Conservation (phyloP, 2,113 vertebrate genomes). For the Cercopithecus mona region DNA sequence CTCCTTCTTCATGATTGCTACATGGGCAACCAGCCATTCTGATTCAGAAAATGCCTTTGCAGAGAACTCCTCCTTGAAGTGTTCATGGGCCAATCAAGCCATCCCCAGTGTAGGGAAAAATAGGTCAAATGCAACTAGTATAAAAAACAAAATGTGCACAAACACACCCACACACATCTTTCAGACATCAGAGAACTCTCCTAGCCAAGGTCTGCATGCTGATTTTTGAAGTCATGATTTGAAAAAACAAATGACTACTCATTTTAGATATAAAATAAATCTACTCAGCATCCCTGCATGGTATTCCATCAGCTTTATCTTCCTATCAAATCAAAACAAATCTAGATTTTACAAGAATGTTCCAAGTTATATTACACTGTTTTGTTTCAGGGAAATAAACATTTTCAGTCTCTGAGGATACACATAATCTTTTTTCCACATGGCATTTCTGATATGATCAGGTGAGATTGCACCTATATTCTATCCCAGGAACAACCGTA, state of each 20-base stretch:
- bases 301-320: neutral
- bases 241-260: no score
- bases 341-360: neutral
- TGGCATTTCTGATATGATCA: rapidly evolving
- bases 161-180: no score
- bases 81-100: rapidly evolving
- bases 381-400: neutral
- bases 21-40: rapidly evolving
- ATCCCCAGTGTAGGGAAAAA: neutral
- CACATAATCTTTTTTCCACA: no score
- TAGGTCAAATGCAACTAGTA: neutral
- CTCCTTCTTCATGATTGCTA: neutral
- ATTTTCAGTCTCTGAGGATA: neutral
- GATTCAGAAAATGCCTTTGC: neutral
- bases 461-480: rapidly evolving
- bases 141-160: neutral
- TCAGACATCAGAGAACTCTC: neutral
- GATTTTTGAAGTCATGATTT: neutral
- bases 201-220: rapidly evolving
- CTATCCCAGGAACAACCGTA: rapidly evolving
- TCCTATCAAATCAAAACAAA: neutral
- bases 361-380: neutral
- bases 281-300: neutral
- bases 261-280: neutral
- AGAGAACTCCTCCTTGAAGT: no score